Evolutionary conservation across 2,797 vertebrate species (phyloP), one percentile per base, ranked within the genome.

Genomic region (Typhlichthys eigenmanni): DNA sequence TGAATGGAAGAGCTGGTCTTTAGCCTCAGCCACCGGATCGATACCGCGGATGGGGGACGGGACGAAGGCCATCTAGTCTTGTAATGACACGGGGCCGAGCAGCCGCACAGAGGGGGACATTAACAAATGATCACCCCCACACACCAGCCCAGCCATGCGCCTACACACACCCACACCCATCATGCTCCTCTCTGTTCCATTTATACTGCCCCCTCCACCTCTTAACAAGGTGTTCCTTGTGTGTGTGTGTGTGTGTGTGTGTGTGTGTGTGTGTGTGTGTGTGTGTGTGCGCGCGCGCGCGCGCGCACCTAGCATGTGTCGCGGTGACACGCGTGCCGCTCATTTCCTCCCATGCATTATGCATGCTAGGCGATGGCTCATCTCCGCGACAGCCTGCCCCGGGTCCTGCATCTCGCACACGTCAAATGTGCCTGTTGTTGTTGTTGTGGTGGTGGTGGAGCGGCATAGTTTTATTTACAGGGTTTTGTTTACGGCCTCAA

Each of bases 401-500:
- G 47, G 55, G 77, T 71, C 75, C 83, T 74, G 65, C 74, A 58
- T 69, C 68, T 64, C 68, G 80, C 72, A 73, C 82, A 76, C 69
- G 3, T 78, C 62, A 68, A 78, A 80, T 84, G 83, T 76, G 71
- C 88, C 76, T 81, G 74, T 64, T 1, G 55, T 82, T 68, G 68
- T 78, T 19, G 50, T 52, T 8, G 16, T 14, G 0, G 50, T 52
- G 50, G 12, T 60, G 1, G 55, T 80, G 69, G 68, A 79, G 71
- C 55, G 61, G 65, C 69, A 68, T 68, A 74, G 17, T 51, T 49
- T 45, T 74, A 58, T 84, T 88, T 87, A 85, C 85, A 83, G 85
- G 80, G 76, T 57, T 74, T 69, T 82, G 83, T 89, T 89, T 89
- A 89, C 85, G 74, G 81, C 77, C 84, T 86, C 70, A 78, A 80